phyloP scores from a whole-genome alignment of 2,888 invertebrate genomes.

The Acleris holmiana region DNA sequence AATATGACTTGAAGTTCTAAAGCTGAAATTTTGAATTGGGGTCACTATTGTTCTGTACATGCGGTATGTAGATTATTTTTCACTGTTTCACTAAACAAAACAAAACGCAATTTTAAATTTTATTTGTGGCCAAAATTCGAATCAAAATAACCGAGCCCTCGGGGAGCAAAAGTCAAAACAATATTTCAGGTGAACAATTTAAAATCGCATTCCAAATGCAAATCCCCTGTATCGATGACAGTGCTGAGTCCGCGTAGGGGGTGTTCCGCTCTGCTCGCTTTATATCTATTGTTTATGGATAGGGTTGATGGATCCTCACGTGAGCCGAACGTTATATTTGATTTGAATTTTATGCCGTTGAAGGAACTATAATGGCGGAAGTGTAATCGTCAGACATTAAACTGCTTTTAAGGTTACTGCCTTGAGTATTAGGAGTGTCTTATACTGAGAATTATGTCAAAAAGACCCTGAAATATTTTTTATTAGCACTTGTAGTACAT shows the following conservation, averaged over 20 bases:
- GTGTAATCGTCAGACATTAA: neutral
- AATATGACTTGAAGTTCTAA: too few relatives aligned
- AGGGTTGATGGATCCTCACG: constrained; percentile 28
- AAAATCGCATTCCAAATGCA: constrained; percentile 38
- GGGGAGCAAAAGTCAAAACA: constrained; percentile 33
- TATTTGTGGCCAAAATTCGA: too few relatives aligned
- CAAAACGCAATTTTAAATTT: too few relatives aligned
- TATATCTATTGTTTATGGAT: constrained; percentile 52
- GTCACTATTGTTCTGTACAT: too few relatives aligned
- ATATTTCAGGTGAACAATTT: constrained; percentile 39
- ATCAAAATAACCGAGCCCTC: constrained; percentile 2
- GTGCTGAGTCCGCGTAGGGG: constrained; percentile 72
- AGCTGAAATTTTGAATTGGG: too few relatives aligned
- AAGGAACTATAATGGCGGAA: neutral
- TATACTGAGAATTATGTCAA: too few relatives aligned
- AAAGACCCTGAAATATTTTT: too few relatives aligned
- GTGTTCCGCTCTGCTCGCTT: constrained; percentile 80
- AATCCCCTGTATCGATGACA: constrained; percentile 66
- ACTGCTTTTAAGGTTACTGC: constrained; percentile 1
- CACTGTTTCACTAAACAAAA: too few relatives aligned
- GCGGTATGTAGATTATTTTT: too few relatives aligned
- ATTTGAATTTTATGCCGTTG: constrained; percentile 38
- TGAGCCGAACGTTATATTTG: constrained; percentile 6
- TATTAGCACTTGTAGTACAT: too few relatives aligned
- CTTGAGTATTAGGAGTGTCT: neutral